Conservation (phyloP, 2,888 invertebrate genomes). For the Lymantria dispar region DNA sequence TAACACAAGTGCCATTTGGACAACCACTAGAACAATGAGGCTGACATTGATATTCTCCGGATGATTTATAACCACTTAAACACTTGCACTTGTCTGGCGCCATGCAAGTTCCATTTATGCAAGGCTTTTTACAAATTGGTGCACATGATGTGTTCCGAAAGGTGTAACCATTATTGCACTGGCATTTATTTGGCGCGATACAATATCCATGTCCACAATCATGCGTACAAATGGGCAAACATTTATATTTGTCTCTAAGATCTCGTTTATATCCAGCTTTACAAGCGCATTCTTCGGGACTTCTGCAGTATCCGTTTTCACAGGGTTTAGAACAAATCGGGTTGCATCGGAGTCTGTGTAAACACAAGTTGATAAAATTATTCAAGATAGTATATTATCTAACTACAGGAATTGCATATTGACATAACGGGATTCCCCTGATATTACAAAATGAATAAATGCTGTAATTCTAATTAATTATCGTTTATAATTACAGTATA, state of each 20-base stretch:
- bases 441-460: too few relatives aligned
- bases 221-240: slow-evolving; percentile 2
- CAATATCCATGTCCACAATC: slow-evolving; percentile 2
- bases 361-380: not conserved
- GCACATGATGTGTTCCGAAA: slow-evolving; percentile 14
- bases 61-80: slow-evolving; percentile 33
- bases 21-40: not conserved
- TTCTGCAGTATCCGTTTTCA: slow-evolving; percentile 1
- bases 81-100: slow-evolving; percentile 74
- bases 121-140: slow-evolving; percentile 57
- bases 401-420: too few relatives aligned
- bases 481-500: not conserved
- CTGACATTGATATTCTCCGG: slow-evolving; percentile 31
- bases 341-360: slow-evolving; percentile 3
- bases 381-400: too few relatives aligned
- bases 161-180: slow-evolving; percentile 49
- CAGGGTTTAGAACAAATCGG: slow-evolving; percentile 5
- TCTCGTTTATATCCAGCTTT: slow-evolving; percentile 1
- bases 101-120: slow-evolving; percentile 70
- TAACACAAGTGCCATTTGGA: not conserved
- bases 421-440: not conserved
- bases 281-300: slow-evolving; percentile 3
- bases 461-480: not conserved
- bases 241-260: not conserved
- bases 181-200: slow-evolving; percentile 42